These are phyloP conservation scores for Sminthurinus signatus DNA, from an alignment of 1,140 invertebrate genomes.

Conservation along the genomic window DNA sequence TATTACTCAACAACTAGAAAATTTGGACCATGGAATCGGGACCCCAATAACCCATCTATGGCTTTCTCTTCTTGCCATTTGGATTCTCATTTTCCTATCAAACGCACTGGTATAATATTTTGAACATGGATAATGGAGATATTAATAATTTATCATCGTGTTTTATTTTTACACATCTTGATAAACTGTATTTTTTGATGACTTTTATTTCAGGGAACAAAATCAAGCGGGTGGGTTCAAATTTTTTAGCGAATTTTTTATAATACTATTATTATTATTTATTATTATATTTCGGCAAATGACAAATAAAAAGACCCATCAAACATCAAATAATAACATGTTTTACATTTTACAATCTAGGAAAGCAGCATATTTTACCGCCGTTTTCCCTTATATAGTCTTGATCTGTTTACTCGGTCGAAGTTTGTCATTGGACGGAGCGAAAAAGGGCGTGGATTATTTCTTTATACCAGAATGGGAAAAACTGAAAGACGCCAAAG, in stretches of 20 bases:
- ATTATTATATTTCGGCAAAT: too few species aligned
- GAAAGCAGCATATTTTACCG: slow-evolving; percentile 43
- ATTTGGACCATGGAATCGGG: slow-evolving; percentile 20
- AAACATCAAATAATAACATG: too few species aligned
- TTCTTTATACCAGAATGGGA: slow-evolving; percentile 66
- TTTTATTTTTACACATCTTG: too few species aligned
- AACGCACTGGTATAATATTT: too few species aligned
- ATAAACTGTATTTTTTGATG: too few species aligned
- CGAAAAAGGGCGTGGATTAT: slow-evolving; percentile 54
- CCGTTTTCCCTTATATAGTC: slow-evolving; percentile 51
- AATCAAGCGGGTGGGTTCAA: too few species aligned
- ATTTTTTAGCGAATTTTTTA: too few species aligned
- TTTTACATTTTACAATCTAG: slow-evolving; percentile 49
- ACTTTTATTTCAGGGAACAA: too few species aligned
- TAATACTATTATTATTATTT: too few species aligned
- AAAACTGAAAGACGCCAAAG: too few species aligned
- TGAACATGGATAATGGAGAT: neutral
- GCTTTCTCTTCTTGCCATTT: neutral
- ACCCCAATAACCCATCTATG: slow-evolving; percentile 4
- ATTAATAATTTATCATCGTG: too few species aligned
- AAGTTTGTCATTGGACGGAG: slow-evolving; percentile 48
- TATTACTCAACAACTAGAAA: slow-evolving; percentile 48
- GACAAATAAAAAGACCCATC: too few species aligned
- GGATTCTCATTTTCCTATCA: slow-evolving; percentile 7
- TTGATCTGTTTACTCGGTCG: slow-evolving; percentile 48